A percentile compares a stretch with the other conserved stretches of the same genome.
Conservation (phyloP, 1,140 invertebrate species). For the Drosophila kikkawai region DNA sequence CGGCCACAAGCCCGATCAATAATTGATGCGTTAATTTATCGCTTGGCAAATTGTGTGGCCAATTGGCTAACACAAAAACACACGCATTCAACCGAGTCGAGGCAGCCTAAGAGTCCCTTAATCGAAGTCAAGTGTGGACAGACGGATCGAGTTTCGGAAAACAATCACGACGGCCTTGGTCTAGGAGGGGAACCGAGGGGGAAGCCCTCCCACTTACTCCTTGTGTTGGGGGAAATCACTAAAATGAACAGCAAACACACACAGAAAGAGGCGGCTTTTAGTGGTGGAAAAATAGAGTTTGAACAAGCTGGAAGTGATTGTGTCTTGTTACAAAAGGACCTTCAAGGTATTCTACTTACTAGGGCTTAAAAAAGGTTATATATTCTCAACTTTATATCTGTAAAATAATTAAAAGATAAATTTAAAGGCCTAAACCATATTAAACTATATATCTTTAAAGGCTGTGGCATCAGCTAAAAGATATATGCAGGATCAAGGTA, state of each 20-base stretch:
- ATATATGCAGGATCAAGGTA: too few species aligned
- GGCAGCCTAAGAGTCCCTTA: slow-evolving; percentile 15
- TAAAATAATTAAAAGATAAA: too few species aligned
- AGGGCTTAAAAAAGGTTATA: neutral
- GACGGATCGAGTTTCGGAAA: slow-evolving; percentile 56
- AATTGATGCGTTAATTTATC: slow-evolving; percentile 80
- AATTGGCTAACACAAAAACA: slow-evolving; percentile 71
- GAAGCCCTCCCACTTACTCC: slow-evolving; percentile 14
- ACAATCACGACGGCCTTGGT: slow-evolving; percentile 56
- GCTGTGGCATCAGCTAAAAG: neutral
- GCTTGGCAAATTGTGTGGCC: slow-evolving; percentile 79
- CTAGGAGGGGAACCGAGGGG: slow-evolving; percentile 1
- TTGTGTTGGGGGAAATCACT: slow-evolving; percentile 69
- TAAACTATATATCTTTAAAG: neutral
- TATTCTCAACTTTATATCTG: too few species aligned
- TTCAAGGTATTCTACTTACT: too few species aligned
- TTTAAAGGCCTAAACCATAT: too few species aligned
- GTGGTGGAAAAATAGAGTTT: neutral
- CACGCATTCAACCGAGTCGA: slow-evolving; percentile 51
- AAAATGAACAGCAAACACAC: slow-evolving; percentile 34
- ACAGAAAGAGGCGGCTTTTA: neutral
- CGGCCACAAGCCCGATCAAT: slow-evolving; percentile 52
- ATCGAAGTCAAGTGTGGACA: slow-evolving; percentile 62
- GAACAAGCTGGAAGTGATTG: neutral
- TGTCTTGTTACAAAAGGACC: neutral